Conservation (phyloP, 1,140 invertebrate species). For the Diabrotica virgifera region DNA sequence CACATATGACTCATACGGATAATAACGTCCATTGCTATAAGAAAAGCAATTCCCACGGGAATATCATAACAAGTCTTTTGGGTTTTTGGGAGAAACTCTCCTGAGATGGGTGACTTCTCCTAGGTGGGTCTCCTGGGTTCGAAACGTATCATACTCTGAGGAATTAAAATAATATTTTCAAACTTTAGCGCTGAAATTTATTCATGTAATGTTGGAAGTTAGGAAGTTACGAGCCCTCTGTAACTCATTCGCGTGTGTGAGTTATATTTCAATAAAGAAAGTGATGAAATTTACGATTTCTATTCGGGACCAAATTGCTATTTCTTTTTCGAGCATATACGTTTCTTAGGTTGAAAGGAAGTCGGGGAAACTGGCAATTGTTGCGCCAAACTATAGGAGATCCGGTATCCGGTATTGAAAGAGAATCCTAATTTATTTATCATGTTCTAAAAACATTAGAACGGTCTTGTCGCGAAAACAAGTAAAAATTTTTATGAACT, state of each 20-base stretch:
- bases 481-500: no score
- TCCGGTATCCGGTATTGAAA: no score
- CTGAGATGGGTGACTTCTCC: conserved; percentile 25
- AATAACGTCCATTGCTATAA: conserved; percentile 28
- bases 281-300: not conserved
- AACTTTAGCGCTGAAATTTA: conserved; percentile 20
- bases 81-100: conserved; percentile 35
- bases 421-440: no score
- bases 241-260: not conserved
- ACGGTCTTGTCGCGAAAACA: no score
- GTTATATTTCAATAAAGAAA: not conserved
- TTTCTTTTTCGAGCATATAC: no score
- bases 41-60: conserved; percentile 46
- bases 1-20: no score
- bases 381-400: no score
- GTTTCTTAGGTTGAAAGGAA: no score
- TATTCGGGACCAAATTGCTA: not conserved
- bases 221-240: not conserved
- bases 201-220: conserved; percentile 14
- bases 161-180: conserved; percentile 34
- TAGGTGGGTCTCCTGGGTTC: conserved; percentile 18
- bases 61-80: conserved; percentile 44
- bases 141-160: conserved; percentile 27
- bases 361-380: no score
- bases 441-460: no score